These are phyloP conservation scores for Drosophila atroscutellata DNA, from an alignment of 2,888 invertebrate species.

Conservation along the genomic window DNA sequence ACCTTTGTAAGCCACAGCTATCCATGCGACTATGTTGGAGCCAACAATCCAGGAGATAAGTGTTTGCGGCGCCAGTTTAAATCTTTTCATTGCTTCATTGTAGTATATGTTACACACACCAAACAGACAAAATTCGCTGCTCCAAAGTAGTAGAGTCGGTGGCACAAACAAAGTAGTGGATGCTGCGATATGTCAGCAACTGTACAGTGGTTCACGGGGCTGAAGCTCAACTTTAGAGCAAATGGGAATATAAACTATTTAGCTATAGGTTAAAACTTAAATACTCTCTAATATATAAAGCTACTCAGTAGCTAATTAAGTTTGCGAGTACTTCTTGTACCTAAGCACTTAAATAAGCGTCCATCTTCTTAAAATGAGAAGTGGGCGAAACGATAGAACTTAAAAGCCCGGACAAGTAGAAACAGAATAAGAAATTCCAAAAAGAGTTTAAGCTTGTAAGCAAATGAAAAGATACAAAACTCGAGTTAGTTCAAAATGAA, in stretches of 20 bases:
- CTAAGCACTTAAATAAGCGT: neutral
- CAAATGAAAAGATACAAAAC: neutral
- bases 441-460: neutral
- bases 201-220: neutral
- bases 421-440: neutral
- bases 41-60: constrained; percentile 19
- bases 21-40: constrained; percentile 7
- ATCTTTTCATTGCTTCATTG: constrained; percentile 13
- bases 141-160: constrained; percentile 39
- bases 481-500: neutral
- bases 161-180: constrained; percentile 29
- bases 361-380: neutral
- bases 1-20: constrained; percentile 12
- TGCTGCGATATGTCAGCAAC: constrained; percentile 20
- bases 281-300: constrained; percentile 15
- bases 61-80: constrained; percentile 19
- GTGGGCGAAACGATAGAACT: neutral
- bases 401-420: neutral
- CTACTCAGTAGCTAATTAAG: neutral
- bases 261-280: neutral
- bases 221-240: neutral
- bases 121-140: constrained; percentile 9
- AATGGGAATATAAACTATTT: neutral
- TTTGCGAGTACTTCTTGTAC: too few species aligned
- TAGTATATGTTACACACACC: constrained; percentile 18